Percentiles rank a stretch among this genome's conserved stretches.
Evolutionary conservation across 2,113 vertebrate genomes (phyloP).

Genomic region (Cyanoderma ruficeps): DNA sequence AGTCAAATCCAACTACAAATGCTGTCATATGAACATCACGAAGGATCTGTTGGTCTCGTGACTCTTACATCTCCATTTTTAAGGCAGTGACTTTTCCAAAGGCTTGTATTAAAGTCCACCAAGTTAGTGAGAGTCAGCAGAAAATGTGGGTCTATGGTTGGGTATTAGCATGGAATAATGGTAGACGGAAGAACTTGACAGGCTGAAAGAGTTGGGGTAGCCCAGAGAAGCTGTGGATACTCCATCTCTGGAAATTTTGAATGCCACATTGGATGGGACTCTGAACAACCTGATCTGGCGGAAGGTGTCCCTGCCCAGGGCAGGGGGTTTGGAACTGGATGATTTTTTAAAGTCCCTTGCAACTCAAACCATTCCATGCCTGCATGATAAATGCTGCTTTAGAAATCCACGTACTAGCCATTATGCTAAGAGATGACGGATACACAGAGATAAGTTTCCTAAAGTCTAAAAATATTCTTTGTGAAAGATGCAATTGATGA

Average conservation of each 20-base stretch:
- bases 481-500: neutral
- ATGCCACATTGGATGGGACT: neutral
- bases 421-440: neutral
- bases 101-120: neutral
- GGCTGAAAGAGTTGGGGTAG: neutral
- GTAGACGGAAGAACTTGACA: neutral
- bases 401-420: neutral
- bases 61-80: neutral
- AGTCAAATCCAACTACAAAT: neutral
- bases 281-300: neutral
- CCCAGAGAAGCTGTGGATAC: neutral
- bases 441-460: neutral
- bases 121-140: neutral
- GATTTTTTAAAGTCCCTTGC: neutral
- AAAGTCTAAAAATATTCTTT: neutral
- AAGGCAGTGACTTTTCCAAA: neutral
- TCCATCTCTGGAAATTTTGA: neutral
- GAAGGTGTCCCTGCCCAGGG: neutral
- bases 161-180: neutral
- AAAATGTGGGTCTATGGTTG: neutral
- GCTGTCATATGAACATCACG: fast-evolving
- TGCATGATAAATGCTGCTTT: neutral
- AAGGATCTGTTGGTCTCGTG: neutral
- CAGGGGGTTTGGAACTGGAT: fast-evolving
- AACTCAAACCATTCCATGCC: neutral